These are phyloP conservation scores for Beroe forskalii DNA, from an alignment of 37 sponge, comb jelly and placozoan species.

Conservation along the genomic window DNA sequence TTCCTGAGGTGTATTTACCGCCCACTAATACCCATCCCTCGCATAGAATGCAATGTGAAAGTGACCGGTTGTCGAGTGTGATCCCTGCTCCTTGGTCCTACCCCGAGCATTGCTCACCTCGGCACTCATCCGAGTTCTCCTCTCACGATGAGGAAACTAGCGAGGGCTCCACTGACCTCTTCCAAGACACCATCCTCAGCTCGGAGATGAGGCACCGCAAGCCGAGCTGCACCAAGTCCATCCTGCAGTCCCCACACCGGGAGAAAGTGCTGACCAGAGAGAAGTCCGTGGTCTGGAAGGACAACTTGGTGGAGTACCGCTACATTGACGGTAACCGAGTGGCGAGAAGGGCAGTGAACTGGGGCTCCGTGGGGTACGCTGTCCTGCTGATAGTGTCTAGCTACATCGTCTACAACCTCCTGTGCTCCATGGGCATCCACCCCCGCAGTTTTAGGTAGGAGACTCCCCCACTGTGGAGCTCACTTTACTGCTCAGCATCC, in stretches of 20 bases:
- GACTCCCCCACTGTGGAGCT: too few species aligned
- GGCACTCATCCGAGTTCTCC: constrained; percentile 37
- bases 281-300: constrained; percentile 36
- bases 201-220: neutral
- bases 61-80: neutral
- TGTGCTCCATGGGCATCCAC: neutral
- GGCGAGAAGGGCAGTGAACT: neutral
- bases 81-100: neutral
- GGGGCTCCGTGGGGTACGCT: neutral
- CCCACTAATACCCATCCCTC: too few species aligned
- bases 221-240: neutral
- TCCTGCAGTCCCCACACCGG: neutral
- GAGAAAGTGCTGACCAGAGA: neutral
- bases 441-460: neutral
- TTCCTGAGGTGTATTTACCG: too few species aligned
- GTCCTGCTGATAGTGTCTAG: neutral
- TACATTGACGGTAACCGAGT: constrained; percentile 27
- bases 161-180: neutral
- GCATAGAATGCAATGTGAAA: constrained; percentile 16
- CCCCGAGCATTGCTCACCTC: too few species aligned
- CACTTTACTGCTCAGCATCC: too few species aligned
- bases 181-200: neutral
- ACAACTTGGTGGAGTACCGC: constrained; percentile 7
- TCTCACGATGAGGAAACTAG: neutral
- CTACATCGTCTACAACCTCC: neutral